A percentile compares a stretch with the other conserved stretches of the same genome.
Evolutionary conservation across 1,140 invertebrate genomes (phyloP).

Genomic region (Drosophila varians): DNA sequence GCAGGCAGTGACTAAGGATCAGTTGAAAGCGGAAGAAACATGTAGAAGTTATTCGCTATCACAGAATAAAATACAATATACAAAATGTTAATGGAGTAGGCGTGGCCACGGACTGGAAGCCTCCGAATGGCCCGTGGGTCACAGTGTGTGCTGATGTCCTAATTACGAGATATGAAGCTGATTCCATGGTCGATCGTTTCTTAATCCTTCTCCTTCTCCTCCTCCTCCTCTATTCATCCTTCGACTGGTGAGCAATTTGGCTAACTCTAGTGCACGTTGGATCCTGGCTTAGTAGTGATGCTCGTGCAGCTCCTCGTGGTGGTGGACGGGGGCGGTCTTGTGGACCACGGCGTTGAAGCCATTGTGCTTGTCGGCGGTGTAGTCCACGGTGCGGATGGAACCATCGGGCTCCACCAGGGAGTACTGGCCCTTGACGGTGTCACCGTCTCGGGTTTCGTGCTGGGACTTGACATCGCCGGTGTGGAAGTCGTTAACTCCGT

Average conservation of each 20-base stretch:
- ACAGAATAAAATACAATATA: constrained; percentile 77
- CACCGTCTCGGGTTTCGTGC: constrained; percentile 85
- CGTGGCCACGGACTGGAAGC: constrained; percentile 19
- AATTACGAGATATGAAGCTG: constrained; percentile 82
- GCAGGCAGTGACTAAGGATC: constrained; percentile 72
- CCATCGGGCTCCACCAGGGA: constrained; percentile 86
- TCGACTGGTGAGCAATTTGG: constrained; percentile 68
- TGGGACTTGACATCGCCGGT: constrained; percentile 85
- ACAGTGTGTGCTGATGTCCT: constrained; percentile 66
- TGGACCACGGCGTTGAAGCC: constrained; percentile 87
- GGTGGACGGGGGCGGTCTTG: constrained; percentile 86
- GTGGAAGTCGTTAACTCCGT: constrained; percentile 85
- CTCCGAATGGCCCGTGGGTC: constrained; percentile 12
- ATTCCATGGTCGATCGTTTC: constrained; percentile 70
- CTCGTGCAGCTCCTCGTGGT: constrained; percentile 76
- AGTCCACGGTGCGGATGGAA: constrained; percentile 85
- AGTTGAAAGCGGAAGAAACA: constrained; percentile 49
- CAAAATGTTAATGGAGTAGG: constrained; percentile 66
- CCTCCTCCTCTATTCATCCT: constrained; percentile 24
- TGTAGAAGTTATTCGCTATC: constrained; percentile 74
- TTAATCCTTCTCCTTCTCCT: constrained; percentile 24
- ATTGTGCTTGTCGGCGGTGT: constrained; percentile 84
- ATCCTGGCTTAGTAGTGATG: constrained; percentile 45
- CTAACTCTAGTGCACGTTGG: constrained; percentile 66
- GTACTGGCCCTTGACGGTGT: constrained; percentile 84